A percentile compares a stretch with the other conserved stretches of the same genome.
phyloP scores from a whole-genome alignment of 1,140 invertebrate genomes.

The Platyura marginata region DNA sequence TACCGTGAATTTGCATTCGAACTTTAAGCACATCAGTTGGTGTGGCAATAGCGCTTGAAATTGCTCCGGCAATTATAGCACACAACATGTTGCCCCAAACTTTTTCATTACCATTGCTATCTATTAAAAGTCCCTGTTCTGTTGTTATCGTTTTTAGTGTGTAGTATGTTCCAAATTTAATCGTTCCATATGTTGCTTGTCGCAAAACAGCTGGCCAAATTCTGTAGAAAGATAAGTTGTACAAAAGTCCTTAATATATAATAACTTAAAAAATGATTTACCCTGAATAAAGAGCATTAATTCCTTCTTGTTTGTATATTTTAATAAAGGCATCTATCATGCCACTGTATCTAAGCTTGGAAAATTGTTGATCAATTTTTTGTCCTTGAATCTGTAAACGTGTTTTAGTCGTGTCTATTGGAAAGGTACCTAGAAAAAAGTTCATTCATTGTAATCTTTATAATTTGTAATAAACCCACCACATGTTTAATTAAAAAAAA shows the following conservation, averaged over 20 bases:
- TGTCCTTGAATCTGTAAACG: conserved; percentile 90
- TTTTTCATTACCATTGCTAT: conserved; percentile 44
- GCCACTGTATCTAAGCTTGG: conserved; percentile 65
- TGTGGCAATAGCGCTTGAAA: conserved; percentile 90
- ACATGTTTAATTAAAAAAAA: too few species aligned
- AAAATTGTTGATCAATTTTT: conserved; percentile 55
- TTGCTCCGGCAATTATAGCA: conserved; percentile 60
- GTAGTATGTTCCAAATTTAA: conserved; percentile 94
- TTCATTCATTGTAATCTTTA: too few species aligned
- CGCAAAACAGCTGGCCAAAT: conserved; percentile 79
- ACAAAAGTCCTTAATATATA: conserved; percentile 3
- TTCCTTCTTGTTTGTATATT: conserved; percentile 67
- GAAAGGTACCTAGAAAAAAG: conserved; percentile 73
- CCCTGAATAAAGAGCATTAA: conserved; percentile 66
- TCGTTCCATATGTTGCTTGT: conserved; percentile 89
- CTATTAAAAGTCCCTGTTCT: conserved; percentile 29
- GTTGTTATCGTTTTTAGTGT: conserved; percentile 55
- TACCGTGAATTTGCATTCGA: conserved; percentile 64
- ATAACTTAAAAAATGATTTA: conserved; percentile 22
- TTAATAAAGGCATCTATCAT: conserved; percentile 79
- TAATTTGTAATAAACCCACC: too few species aligned
- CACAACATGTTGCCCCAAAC: conserved; percentile 68
- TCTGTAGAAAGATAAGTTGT: conserved; percentile 31
- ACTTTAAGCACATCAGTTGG: conserved; percentile 98
- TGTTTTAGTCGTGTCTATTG: conserved; percentile 91